These are phyloP conservation scores for Propithecus coquereli DNA, from an alignment of 2,113 vertebrate genomes.

Conservation along the genomic window DNA sequence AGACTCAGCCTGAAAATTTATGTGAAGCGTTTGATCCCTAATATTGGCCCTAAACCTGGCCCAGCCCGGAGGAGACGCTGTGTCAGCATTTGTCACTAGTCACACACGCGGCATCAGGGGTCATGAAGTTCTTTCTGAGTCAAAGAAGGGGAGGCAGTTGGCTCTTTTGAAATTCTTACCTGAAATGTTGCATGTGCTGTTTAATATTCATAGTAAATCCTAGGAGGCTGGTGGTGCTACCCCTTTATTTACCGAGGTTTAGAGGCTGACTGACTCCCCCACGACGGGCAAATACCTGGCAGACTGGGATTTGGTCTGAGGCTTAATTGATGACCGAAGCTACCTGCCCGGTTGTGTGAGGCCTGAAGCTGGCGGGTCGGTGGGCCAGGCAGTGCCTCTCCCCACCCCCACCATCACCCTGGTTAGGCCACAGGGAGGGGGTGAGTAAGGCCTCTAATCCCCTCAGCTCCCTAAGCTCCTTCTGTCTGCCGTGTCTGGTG, in stretches of 20 bases:
- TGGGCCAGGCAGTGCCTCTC: neutral
- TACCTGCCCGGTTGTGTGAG: neutral
- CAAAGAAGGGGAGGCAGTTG: neutral
- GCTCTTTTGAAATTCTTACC: neutral
- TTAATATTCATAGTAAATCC: constrained; percentile 9
- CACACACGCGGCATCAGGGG: neutral
- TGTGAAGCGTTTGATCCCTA: neutral
- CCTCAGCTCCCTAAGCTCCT: constrained; percentile 69
- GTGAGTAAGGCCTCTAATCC: constrained; percentile 66
- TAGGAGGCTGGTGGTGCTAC: neutral
- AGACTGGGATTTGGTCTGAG: neutral
- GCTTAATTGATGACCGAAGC: neutral
- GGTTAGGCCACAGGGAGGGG: neutral
- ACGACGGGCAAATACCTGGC: neutral
- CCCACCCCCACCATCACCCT: neutral
- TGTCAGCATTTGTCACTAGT: neutral
- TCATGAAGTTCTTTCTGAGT: constrained; percentile 24
- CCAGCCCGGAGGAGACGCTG: neutral
- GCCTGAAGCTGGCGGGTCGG: neutral
- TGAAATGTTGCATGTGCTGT: neutral
- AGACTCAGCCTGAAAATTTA: neutral
- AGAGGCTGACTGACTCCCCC: neutral
- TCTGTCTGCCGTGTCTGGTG: constrained; percentile 48
- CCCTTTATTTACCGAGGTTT: neutral
- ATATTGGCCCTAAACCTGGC: neutral